phyloP scores from a whole-genome alignment of 1,140 invertebrate genomes.

The Drosophila hydei region DNA sequence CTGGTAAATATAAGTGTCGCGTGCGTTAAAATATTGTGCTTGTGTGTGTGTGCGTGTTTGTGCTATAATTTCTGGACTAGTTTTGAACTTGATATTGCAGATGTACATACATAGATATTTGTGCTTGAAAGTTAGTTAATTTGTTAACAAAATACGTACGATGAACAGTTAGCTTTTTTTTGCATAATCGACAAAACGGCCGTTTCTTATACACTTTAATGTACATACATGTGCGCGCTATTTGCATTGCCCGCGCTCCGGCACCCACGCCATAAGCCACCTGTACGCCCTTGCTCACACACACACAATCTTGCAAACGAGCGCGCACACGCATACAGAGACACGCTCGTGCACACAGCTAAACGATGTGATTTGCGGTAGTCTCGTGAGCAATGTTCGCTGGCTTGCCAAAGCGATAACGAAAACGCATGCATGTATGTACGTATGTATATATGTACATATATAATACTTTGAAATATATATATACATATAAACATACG shows the following conservation, averaged over 20 bases:
- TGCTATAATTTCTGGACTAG: conserved; percentile 14
- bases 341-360: conserved; percentile 1
- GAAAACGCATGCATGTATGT: conserved; percentile 24
- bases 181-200: conserved; percentile 74
- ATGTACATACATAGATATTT: neutral
- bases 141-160: conserved; percentile 31
- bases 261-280: conserved; percentile 68
- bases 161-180: conserved; percentile 44
- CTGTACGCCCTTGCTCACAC: conserved; percentile 72
- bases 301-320: conserved; percentile 11
- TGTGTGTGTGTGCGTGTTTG: conserved; percentile 3
- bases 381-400: conserved; percentile 44
- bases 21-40: conserved; percentile 4
- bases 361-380: conserved; percentile 51
- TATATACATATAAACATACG: conserved; percentile 16
- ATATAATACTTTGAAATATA: conserved; percentile 1
- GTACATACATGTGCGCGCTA: conserved; percentile 68
- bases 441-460: neutral
- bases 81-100: conserved; percentile 18
- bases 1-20: conserved; percentile 42
- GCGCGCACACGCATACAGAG: conserved; percentile 12
- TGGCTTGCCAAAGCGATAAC: conserved; percentile 45
- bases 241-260: conserved; percentile 56
- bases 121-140: conserved; percentile 14
- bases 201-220: conserved; percentile 57